A percentile compares a stretch with the other conserved stretches of the same genome.
Evolutionary conservation across 2,888 invertebrate genomes (phyloP).

Genomic region (Coelopa pilipes): DNA sequence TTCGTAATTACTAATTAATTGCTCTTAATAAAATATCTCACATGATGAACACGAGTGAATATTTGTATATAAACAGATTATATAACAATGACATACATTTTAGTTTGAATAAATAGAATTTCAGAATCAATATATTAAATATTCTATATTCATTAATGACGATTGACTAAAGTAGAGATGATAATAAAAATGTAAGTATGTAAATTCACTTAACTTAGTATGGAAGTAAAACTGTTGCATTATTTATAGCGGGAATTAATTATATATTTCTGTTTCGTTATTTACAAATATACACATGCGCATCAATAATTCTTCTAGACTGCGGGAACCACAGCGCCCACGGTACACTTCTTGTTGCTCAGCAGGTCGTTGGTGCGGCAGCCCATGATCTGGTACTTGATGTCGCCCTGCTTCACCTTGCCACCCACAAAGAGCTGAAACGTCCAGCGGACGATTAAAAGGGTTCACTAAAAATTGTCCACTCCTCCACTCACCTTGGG

Average conservation of each 20-base stretch:
- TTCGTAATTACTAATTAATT: neutral
- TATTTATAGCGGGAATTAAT: no score
- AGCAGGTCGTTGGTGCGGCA: constrained; percentile 59
- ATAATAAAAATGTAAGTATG: no score
- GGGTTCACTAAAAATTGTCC: neutral
- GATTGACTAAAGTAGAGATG: no score
- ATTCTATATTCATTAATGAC: neutral
- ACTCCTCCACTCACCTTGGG: constrained; percentile 49
- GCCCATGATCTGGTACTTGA: constrained; percentile 79
- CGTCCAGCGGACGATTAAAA: no score
- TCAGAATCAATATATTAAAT: neutral
- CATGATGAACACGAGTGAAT: neutral
- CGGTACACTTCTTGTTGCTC: constrained; percentile 55
- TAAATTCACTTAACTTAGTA: no score
- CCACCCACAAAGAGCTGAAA: constrained; percentile 50
- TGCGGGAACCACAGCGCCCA: constrained; percentile 45
- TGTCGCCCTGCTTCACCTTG: constrained; percentile 59
- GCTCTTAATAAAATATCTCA: no score
- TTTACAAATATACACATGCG: constrained; percentile 9
- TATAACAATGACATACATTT: neutral
- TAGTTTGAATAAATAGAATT: neutral
- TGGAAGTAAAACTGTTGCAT: no score
- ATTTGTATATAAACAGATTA: neutral
- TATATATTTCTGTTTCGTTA: neutral
- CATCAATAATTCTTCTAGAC: constrained; percentile 20